Conservation (phyloP, 1,140 invertebrate genomes). For the Epicauta chinensis region DNA sequence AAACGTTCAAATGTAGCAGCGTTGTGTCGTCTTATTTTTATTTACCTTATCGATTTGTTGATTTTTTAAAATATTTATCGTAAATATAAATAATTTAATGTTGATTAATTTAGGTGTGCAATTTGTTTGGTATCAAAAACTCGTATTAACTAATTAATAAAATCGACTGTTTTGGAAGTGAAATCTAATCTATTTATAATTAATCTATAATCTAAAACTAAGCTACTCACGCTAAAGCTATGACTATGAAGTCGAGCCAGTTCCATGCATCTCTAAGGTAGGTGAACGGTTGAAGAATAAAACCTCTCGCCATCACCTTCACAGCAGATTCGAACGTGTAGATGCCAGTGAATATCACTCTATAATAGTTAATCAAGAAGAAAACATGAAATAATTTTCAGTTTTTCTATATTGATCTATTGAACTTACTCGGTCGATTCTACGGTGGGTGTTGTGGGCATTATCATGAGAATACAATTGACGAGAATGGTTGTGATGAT, state of each 20-base stretch:
- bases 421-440: slow-evolving; percentile 93
- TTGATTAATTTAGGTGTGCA: too few relatives aligned
- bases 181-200: too few relatives aligned
- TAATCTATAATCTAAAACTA: slow-evolving; percentile 33
- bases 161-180: too few relatives aligned
- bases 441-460: slow-evolving; percentile 85
- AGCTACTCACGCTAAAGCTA: slow-evolving; percentile 97
- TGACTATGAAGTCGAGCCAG: slow-evolving; percentile 99
- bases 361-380: slow-evolving; percentile 43
- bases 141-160: too few relatives aligned
- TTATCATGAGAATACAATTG: slow-evolving; percentile 98
- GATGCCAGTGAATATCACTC: slow-evolving; percentile 99
- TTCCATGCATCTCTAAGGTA: slow-evolving; percentile 99
- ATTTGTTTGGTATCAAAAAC: too few relatives aligned
- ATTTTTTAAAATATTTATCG: too few relatives aligned
- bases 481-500: slow-evolving; percentile 96
- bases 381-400: not conserved
- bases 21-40: too few relatives aligned
- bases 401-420: not conserved
- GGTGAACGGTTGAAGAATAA: slow-evolving; percentile 97
- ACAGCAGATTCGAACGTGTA: slow-evolving; percentile 98
- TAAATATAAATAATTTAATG: too few relatives aligned
- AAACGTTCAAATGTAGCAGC: too few relatives aligned
- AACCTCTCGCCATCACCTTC: slow-evolving; percentile 98
- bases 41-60: too few relatives aligned